These are phyloP conservation scores for Hydrophis major DNA, from an alignment of 2,797 vertebrate species.

Conservation along the genomic window DNA sequence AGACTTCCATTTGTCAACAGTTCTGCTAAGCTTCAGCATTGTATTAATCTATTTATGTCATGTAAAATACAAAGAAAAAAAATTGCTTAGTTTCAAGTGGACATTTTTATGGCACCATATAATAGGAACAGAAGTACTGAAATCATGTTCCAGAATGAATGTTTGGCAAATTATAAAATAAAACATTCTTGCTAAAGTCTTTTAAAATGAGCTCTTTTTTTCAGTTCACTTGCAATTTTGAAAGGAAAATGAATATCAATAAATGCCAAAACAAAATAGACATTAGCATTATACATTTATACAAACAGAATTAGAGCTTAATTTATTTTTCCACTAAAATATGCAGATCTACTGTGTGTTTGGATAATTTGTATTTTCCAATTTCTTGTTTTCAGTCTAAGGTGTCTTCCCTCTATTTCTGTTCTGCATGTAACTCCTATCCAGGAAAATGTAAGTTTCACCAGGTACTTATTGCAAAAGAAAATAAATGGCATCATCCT, in stretches of 20 bases:
- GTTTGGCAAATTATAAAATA: constrained; percentile 9
- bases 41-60: background rate
- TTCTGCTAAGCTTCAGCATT: background rate
- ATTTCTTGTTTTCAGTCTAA: background rate
- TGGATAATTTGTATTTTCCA: background rate
- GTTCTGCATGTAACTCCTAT: background rate
- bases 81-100: background rate
- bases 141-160: background rate
- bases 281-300: background rate
- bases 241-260: background rate
- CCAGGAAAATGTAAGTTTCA: background rate
- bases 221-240: background rate
- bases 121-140: background rate
- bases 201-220: background rate
- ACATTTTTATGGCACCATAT: background rate
- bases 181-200: background rate
- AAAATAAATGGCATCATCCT: background rate
- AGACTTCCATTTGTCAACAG: background rate
- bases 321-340: background rate
- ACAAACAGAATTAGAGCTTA: background rate
- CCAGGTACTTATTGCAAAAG: background rate
- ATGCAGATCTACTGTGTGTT: background rate
- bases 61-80: background rate
- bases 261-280: background rate
- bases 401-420: background rate